These are phyloP conservation scores for Mugil cephalus DNA, from an alignment of 2,113 vertebrate genomes.

Conservation along the genomic window DNA sequence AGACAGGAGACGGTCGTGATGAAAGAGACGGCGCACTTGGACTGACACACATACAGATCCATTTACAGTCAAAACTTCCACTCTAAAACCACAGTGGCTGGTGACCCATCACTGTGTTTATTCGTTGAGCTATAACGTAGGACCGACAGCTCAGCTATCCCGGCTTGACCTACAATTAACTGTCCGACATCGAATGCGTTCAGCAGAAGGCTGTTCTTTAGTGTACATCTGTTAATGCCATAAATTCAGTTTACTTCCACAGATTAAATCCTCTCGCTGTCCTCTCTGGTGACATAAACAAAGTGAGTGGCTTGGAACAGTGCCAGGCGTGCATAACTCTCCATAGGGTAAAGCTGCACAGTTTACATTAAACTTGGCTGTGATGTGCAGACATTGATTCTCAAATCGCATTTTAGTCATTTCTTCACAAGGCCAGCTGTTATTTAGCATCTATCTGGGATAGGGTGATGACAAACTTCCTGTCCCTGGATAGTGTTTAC, in stretches of 20 bases:
- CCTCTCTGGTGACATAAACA: constrained; percentile 52
- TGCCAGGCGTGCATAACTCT: constrained; percentile 41
- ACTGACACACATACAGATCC: constrained; percentile 26
- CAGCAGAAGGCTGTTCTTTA: constrained; percentile 37
- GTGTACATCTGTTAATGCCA: constrained; percentile 50
- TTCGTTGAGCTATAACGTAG: constrained; percentile 44
- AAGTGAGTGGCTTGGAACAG: constrained; percentile 18
- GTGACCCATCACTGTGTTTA: constrained; percentile 43
- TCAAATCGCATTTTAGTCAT: constrained; percentile 37
- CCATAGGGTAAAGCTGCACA: constrained; percentile 24
- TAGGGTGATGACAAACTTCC: constrained; percentile 75
- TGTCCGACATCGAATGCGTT: constrained; percentile 61
- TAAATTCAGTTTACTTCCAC: constrained; percentile 53
- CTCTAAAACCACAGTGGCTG: constrained; percentile 33
- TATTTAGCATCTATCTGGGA: constrained; percentile 70
- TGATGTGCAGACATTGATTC: constrained; percentile 34
- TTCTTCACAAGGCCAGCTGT: constrained; percentile 63
- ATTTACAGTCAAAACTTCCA: constrained; percentile 34
- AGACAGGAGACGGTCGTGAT: constrained; percentile 19
- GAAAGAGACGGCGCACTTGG: constrained; percentile 17
- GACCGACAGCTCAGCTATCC: constrained; percentile 45
- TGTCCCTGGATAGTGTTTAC: constrained; percentile 77
- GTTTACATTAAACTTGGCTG: constrained; percentile 43
- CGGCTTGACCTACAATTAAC: constrained; percentile 60
- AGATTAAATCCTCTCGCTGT: constrained; percentile 24